Evolutionary conservation across 2,888 invertebrate species (phyloP).

Genomic region (Chromoteleia sp.): DNA sequence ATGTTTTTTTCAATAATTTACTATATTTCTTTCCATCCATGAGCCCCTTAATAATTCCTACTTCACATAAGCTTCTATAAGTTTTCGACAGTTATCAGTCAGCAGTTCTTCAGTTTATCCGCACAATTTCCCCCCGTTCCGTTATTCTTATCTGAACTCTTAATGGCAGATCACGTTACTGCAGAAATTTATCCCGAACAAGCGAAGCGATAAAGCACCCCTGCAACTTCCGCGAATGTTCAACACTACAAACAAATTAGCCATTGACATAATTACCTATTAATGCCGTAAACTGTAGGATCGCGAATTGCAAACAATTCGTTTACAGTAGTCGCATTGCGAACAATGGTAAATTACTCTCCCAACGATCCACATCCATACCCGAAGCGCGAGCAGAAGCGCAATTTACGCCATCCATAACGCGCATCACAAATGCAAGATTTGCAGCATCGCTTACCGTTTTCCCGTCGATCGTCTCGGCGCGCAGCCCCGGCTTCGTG

Average conservation of each 20-base stretch:
- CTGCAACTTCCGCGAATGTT: background rate
- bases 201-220: conserved; percentile 29
- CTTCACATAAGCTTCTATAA: too few species aligned
- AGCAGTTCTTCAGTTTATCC: too few species aligned
- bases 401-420: conserved; percentile 4
- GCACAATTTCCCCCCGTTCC: background rate
- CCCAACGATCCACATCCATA: background rate
- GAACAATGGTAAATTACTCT: conserved; percentile 22
- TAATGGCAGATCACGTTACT: conserved; percentile 20
- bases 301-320: conserved; percentile 24
- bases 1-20: too few species aligned
- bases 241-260: conserved; percentile 30
- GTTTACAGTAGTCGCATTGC: conserved; percentile 7
- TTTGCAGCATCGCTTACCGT: conserved; percentile 8
- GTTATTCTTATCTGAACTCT: conserved; percentile 11
- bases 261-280: conserved; percentile 47
- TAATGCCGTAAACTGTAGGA: conserved; percentile 30
- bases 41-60: too few species aligned
- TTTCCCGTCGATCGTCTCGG: conserved; percentile 12
- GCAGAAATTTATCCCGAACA: conserved; percentile 17
- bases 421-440: background rate
- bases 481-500: too few species aligned
- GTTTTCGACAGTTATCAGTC: background rate
- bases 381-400: conserved; percentile 10
- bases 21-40: too few species aligned